Evolutionary conservation across 2,797 vertebrate genomes (phyloP).

Genomic region (Gymnopithys bicolor): DNA sequence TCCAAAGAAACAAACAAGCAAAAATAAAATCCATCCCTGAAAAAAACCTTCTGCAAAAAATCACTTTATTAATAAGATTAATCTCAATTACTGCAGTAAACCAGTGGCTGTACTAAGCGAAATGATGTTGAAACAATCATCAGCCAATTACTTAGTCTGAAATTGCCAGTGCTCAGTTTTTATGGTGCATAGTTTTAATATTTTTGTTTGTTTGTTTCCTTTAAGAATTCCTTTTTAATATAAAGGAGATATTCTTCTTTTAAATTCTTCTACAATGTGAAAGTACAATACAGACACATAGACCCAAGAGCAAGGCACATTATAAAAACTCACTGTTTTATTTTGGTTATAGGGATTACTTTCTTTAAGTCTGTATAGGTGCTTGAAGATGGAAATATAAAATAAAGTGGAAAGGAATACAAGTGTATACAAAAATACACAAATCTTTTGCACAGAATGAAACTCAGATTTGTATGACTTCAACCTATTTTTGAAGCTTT

Average conservation of each 20-base stretch:
- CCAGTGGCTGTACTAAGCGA: neutral
- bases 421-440: neutral
- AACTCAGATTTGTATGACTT: neutral
- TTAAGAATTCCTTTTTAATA: neutral
- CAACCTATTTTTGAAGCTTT: neutral
- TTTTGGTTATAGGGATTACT: neutral
- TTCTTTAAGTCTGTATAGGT: neutral
- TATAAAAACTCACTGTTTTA: neutral
- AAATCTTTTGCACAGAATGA: neutral
- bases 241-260: neutral
- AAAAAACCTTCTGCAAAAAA: neutral
- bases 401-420: neutral
- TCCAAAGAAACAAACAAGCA: neutral
- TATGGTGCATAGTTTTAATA: neutral
- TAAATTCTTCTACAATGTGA: neutral
- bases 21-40: neutral
- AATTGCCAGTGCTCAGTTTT: neutral
- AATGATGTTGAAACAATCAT: neutral
- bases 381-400: neutral
- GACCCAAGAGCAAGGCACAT: neutral
- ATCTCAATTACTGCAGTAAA: neutral
- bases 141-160: neutral
- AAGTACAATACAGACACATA: neutral
- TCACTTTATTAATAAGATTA: neutral
- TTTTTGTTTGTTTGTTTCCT: neutral